Evolutionary conservation across 2,797 vertebrate species (phyloP).

Genomic region (Lateolabrax maculatus): DNA sequence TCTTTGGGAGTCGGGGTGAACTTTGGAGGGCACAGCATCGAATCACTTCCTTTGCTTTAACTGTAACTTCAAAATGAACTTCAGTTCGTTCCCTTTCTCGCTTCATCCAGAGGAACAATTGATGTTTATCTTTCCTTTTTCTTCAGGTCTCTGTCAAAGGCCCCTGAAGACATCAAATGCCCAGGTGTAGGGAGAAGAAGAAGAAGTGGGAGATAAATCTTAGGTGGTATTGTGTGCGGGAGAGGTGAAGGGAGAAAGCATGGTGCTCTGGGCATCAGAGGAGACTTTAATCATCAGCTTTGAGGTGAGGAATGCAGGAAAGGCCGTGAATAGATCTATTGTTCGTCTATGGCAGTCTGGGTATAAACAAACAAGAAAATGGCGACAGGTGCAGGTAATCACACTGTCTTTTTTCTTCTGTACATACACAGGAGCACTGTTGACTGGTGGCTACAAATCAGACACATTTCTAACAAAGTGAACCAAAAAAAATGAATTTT

Average conservation of each 20-base stretch:
- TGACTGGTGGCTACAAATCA: not conserved
- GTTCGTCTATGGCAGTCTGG: constrained; percentile 39
- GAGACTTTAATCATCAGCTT: constrained; percentile 68
- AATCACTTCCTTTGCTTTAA: constrained; percentile 27
- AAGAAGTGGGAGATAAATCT: too few species aligned
- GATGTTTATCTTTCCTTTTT: constrained; percentile 44
- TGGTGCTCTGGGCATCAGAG: constrained; percentile 38
- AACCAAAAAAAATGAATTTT: not conserved
- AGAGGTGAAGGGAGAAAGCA: constrained; percentile 5
- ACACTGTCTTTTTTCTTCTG: constrained; percentile 18
- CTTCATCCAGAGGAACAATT: constrained; percentile 20
- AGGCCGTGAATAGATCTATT: constrained; percentile 50
- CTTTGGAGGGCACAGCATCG: not conserved
- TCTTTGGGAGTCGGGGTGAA: constrained; percentile 12
- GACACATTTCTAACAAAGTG: not conserved
- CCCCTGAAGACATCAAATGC: constrained; percentile 26
- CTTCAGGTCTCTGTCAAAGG: constrained; percentile 30
- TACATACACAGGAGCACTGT: constrained; percentile 7
- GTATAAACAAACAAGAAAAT: constrained; percentile 41
- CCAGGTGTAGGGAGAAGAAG: constrained; percentile 13
- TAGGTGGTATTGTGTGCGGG: not conserved
- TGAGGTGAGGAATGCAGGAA: constrained; percentile 36
- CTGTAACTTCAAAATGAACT: constrained; percentile 40
- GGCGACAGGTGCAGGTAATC: constrained; percentile 47
- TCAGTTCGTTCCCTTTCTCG: not conserved